Base-by-base conservation (phyloP, 1,140 invertebrate species). In the Forficula auricularia region DNA sequence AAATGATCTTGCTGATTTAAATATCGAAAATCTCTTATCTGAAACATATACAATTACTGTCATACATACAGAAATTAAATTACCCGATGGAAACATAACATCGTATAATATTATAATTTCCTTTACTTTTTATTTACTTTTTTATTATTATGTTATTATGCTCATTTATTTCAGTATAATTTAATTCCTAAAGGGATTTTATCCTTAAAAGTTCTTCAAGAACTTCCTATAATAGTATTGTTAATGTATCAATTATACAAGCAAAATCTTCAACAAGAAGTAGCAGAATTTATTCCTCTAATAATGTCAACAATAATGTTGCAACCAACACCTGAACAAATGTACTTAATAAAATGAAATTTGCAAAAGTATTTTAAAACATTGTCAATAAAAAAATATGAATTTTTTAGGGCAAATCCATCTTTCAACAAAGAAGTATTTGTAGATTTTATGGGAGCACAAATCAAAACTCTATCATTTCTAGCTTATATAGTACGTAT, bases 161-260 rank as follows among this genome's bases (percentile, higher is more conserved):
- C 22, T 27, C 48, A 59, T 60, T 54, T 54, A 55, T 79, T 82
- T 45, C 66, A 89, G 82, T 92, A 89, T 55, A 94, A 89, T 58
- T 64, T 97, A 12, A 85, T 96, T 38, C 90, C 91, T 1, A 82
- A 80, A 60, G 90, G 87, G 15, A 74, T 86, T 15, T 62, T 90
- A 41, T 96, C 90, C 0, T 63, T 97, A 14, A 95, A 95, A 72
- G 89, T 96, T 2, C 69, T 98, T 16, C 89, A 94, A 59, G 92
- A 97, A 61, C 59, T 97, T 9, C 92, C 92, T 0, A 92, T 96
- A 48, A 95, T 96, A 54, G 89, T 96, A 9, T 91, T 98, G 0
- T 64, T 97, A 0, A 92, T 98, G 85, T 96, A 96, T 59, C 91
- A 98, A 60, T 73, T 96, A 40, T 95, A 95, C 58, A 96, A 96